Conservation (phyloP, 2,797 vertebrate genomes). For the Myotis findleyi region DNA sequence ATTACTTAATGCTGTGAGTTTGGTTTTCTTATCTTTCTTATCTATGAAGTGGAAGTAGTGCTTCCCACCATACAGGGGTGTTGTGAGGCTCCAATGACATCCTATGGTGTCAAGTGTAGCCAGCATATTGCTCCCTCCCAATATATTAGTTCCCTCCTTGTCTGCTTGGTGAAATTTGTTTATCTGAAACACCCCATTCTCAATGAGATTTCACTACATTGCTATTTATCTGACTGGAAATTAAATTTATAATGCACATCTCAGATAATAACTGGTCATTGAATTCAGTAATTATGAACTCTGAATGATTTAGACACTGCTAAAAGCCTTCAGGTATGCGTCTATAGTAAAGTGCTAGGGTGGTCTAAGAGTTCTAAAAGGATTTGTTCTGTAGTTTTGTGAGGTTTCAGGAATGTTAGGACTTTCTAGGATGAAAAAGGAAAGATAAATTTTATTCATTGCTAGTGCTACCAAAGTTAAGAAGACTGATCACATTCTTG, state of each 20-base stretch:
- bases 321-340: not conserved
- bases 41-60: not conserved
- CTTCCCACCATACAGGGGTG: not conserved
- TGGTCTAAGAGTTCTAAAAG: not conserved
- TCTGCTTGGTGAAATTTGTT: slow-evolving; percentile 26
- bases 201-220: not conserved
- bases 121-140: not conserved
- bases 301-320: not conserved
- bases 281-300: not conserved
- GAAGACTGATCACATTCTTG: slow-evolving; percentile 54
- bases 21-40: not conserved
- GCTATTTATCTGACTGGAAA: not conserved
- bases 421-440: slow-evolving; percentile 1
- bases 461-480: slow-evolving; percentile 26
- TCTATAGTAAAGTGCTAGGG: not conserved
- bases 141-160: not conserved
- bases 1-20: not conserved
- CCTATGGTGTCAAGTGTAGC: not conserved
- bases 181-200: not conserved
- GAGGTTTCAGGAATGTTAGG: slow-evolving; percentile 18
- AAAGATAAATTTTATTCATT: slow-evolving; percentile 69
- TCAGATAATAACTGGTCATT: not conserved
- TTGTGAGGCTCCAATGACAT: not conserved
- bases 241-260: slow-evolving; percentile 15
- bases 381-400: slow-evolving; percentile 44